Base-by-base conservation (phyloP, 2,113 vertebrate genomes). In the Chionis minor region DNA sequence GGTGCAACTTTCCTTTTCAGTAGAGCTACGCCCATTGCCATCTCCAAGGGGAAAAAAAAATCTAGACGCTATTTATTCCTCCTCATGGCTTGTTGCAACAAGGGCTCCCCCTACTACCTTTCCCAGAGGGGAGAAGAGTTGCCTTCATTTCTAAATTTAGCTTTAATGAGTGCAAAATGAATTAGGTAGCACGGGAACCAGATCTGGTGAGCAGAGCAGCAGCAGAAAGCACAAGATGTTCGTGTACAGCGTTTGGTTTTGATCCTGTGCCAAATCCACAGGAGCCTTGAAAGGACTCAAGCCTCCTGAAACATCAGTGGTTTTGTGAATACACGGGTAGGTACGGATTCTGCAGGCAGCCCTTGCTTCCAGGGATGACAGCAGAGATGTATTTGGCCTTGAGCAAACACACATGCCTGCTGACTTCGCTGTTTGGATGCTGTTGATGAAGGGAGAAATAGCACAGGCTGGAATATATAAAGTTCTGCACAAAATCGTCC, bases 61-160 rank as follows among this genome's bases (percentile, higher is more conserved):
- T 51, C 42, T 23, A 56, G 80, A 54, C 27, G 52, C 35, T 90
- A 42, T 95, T 86, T 91, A 56, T 70, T 58, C 47, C 9, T 92
- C 66, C 75, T 93, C 44, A 61, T 1, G 28, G 44, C 86, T 95
- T 78, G 63, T 70, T 72, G 51, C 61, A 87, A 81, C 67, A 63
- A 56, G 71, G 87, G 63, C 59, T 92, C 74, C 73, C 90, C 84
- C 54, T 77, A 58, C n/a, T 73, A 88, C 75, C 63, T 63, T 77
- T 66, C 89, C 93, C 92, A 71, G 81, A 94, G 90, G 86, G 73
- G 33, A 96, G 63, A 88, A 72, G 72, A 79, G 63, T 86, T 92
- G 40, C 61, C 86, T 97, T 92, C 66, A 1, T 72, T 91, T 90
- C 95, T 97, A 95, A 94, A 97, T 97, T 90, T 96, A 95, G 86